A percentile compares a stretch with the other conserved stretches of the same genome.
Evolutionary conservation across 2,113 vertebrate genomes (phyloP).

Genomic region (Lota lota): DNA sequence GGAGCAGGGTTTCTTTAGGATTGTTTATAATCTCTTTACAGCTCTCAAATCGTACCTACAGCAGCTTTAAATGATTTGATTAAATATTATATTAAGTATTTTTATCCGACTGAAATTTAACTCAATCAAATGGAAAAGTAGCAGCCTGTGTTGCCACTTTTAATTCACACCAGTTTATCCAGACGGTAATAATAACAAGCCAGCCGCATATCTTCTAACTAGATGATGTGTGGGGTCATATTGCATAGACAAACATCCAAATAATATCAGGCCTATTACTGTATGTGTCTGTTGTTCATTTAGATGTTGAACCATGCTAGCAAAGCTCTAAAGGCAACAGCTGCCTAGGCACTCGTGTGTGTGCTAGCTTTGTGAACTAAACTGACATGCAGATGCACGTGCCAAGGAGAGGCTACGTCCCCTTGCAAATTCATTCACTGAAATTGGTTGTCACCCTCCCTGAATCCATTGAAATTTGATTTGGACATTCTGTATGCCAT

Average conservation of each 20-base stretch:
- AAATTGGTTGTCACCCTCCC: conserved; percentile 65
- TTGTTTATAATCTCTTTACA: too few relatives aligned
- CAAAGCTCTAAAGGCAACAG: conserved; percentile 38
- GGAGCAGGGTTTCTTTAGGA: too few relatives aligned
- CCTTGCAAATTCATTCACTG: conserved; percentile 65
- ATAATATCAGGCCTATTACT: conserved; percentile 20
- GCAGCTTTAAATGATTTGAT: too few relatives aligned
- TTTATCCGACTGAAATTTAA: too few relatives aligned
- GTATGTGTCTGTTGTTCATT: neutral
- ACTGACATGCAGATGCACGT: conserved; percentile 25
- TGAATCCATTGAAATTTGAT: conserved; percentile 70
- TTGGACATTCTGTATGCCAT: conserved; percentile 65
- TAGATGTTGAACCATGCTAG: conserved; percentile 23
- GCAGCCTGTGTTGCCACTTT: too few relatives aligned
- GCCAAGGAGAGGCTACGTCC: conserved; percentile 63
- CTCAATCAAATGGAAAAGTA: too few relatives aligned
- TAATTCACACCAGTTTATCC: too few relatives aligned
- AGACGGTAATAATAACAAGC: too few relatives aligned
- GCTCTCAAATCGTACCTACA: too few relatives aligned
- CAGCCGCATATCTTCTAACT: too few relatives aligned
- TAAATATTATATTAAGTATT: too few relatives aligned
- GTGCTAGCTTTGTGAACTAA: conserved; percentile 33
- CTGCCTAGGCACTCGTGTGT: conserved; percentile 44
- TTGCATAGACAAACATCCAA: conserved; percentile 48
- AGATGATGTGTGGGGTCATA: conserved; percentile 48